Conservation (phyloP, 2,797 vertebrate species). For the Sebastes hubbsi region DNA sequence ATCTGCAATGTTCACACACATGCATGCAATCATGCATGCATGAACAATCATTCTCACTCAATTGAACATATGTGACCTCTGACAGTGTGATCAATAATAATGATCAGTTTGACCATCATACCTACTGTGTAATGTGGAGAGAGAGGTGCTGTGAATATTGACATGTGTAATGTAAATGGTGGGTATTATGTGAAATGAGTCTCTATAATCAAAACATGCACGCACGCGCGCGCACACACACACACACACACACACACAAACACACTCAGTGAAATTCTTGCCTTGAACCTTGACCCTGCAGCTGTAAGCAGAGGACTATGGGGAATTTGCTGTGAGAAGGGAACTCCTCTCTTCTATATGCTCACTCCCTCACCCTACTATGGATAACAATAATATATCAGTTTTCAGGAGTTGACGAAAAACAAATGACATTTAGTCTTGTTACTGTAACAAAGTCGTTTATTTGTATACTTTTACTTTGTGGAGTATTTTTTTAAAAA, state of each 20-base stretch:
- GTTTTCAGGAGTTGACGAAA: too few relatives aligned
- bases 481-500: too few relatives aligned
- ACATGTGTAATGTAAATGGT: constrained; percentile 15
- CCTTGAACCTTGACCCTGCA: constrained; percentile 4
- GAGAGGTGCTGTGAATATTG: constrained; percentile 3
- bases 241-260: background rate
- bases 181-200: background rate
- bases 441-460: too few relatives aligned
- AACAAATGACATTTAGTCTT: too few relatives aligned
- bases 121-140: background rate
- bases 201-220: background rate
- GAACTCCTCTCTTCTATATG: too few relatives aligned
- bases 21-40: background rate
- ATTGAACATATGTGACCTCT: background rate
- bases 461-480: too few relatives aligned
- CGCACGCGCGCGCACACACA: rapidly evolving
- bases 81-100: constrained; percentile 15
- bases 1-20: background rate
- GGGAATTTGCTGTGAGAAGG: background rate
- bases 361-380: background rate
- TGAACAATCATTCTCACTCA: constrained; percentile 6
- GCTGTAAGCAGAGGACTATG: background rate
- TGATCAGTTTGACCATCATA: background rate
- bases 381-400: background rate
- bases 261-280: background rate